Base-by-base conservation (phyloP, 2,797 vertebrate genomes). In the Poecilia velifera region DNA sequence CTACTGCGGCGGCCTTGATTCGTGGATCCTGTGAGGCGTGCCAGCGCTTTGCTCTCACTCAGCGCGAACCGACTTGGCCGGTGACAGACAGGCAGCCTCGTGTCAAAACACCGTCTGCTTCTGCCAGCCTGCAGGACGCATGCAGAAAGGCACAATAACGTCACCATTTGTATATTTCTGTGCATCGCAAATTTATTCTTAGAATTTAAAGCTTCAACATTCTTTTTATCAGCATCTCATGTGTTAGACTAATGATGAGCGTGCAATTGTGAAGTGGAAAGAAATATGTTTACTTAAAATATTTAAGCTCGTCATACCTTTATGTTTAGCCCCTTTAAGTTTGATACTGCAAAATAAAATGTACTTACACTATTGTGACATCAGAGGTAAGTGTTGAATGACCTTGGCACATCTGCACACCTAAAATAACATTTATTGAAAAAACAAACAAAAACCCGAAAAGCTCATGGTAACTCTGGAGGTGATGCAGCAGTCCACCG, bases 1-100 rank as follows among this genome's bases (percentile, higher is more conserved):
- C 77, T 90, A 77, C 84, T 81, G 84, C 0, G 82, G 86, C 76
- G 88, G 84, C 88, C 81, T 90, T 88, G 79, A 90, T 92, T 88
- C 91, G 77, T 76, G 64, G 89, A 89, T 89, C 86, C 89, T 88
- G 81, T 78, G 87, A 93, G 91, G 89, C 87, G 84, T 77, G 86
- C 91, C 93, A 93, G 92, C 77, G 77, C 87, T 81, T 88, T 80
- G 66, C 83, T 90, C 92, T 94, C 94, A 93, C 92, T 94, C 91
- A 95, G 86, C 91, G 77, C 85, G 22, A 89, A 87, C 88, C 72
- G 83, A 89, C 86, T 86, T 74, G 73, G 80, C 81, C 87, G 92
- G 88, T 90, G 92, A 94, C 90, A 94, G 92, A 93, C 88, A 82
- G 80, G 86, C 92, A 88, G 70, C 89, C 85, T 91, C 86, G 49